A percentile compares a stretch with the other conserved stretches of the same genome.
These are phyloP conservation scores for Metaphire vulgaris DNA, from an alignment of 1,140 invertebrate species.

Conservation along the genomic window DNA sequence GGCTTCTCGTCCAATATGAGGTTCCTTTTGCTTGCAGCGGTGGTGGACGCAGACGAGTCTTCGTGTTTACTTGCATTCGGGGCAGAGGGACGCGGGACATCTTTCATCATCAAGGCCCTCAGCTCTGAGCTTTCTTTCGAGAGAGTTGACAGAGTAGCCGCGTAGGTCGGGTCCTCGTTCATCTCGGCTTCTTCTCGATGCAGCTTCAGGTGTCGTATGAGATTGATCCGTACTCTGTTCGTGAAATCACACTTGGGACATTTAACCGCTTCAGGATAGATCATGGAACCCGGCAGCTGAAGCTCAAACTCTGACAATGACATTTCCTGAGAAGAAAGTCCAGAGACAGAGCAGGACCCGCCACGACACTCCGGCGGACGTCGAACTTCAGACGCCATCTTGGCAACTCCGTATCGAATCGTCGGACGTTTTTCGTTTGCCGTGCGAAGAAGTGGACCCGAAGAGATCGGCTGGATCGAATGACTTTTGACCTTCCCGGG, in stretches of 20 bases:
- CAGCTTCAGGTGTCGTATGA: constrained; percentile 19
- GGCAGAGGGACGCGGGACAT: background rate
- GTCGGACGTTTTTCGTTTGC: background rate
- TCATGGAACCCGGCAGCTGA: constrained; percentile 20
- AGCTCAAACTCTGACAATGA: constrained; percentile 18
- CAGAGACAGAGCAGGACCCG: too few species aligned
- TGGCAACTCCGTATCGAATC: background rate
- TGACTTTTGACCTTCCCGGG: constrained; percentile 5
- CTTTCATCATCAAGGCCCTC: background rate
- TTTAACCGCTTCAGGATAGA: constrained; percentile 18
- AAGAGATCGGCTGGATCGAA: constrained; percentile 4
- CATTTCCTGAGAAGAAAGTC: too few species aligned
- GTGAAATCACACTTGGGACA: constrained; percentile 26
- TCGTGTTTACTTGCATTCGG: too few species aligned
- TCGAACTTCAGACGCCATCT: too few species aligned
- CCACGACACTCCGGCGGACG: too few species aligned
- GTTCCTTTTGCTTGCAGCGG: background rate
- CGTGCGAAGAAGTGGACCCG: background rate
- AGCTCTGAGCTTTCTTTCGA: background rate
- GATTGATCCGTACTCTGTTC: constrained; percentile 24
- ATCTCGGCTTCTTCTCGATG: constrained; percentile 8
- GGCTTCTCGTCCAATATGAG: background rate
- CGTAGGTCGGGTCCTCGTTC: background rate
- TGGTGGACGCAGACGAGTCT: background rate
- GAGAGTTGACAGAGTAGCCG: too few species aligned